A percentile compares a stretch with the other conserved stretches of the same genome.
Evolutionary conservation across 2,888 invertebrate species (phyloP).

Genomic region (Andrena camellia): DNA sequence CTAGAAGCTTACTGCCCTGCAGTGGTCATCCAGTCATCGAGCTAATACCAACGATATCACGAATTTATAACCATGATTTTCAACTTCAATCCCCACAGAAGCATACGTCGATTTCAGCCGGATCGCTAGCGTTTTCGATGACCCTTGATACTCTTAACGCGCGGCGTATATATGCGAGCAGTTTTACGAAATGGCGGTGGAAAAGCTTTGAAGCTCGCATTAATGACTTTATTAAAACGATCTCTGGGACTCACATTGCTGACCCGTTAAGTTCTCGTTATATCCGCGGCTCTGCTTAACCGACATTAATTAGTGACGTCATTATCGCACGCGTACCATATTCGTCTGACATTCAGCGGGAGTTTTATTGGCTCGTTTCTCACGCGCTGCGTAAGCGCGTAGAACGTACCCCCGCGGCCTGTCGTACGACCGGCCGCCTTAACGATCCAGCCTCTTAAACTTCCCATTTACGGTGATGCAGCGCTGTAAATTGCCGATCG

Average conservation of each 20-base stretch:
- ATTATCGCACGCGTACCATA: conserved; percentile 41
- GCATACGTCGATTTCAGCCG: background rate
- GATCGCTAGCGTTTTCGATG: background rate
- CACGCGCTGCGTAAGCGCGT: conserved; percentile 44
- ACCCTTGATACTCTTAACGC: background rate
- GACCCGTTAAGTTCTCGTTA: conserved; percentile 20
- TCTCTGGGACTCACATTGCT: conserved; percentile 7
- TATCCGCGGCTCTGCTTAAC: conserved; percentile 20
- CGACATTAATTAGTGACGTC: conserved; percentile 51
- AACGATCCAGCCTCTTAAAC: conserved; percentile 64
- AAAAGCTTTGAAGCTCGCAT: background rate
- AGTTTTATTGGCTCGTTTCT: conserved; percentile 62
- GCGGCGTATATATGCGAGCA: background rate
- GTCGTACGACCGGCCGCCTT: conserved; percentile 29
- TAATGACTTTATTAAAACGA: conserved; percentile 52
- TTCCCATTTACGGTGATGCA: conserved; percentile 64
- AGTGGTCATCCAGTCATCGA: background rate
- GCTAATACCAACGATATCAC: background rate
- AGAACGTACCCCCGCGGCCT: conserved; percentile 18
- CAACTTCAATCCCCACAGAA: background rate
- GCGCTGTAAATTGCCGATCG: conserved; percentile 59
- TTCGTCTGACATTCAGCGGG: conserved; percentile 37
- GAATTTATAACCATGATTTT: conserved; percentile 24
- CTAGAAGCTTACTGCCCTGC: background rate
- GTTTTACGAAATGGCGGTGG: background rate